These are phyloP conservation scores for Achroia grisella DNA, from an alignment of 1,140 invertebrate genomes.

Conservation along the genomic window DNA sequence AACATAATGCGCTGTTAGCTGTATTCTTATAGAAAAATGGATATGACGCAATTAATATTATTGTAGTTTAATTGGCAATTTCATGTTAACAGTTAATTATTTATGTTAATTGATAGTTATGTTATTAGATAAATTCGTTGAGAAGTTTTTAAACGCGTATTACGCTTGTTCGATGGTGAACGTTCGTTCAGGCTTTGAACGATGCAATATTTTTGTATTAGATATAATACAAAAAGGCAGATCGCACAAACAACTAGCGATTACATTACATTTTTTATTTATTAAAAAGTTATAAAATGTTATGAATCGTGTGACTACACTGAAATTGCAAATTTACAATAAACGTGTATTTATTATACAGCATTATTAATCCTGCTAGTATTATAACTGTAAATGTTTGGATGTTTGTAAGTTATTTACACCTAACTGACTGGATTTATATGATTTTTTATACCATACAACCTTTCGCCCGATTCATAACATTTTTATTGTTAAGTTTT, in stretches of 20 bases:
- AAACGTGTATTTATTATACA: constrained; percentile 1
- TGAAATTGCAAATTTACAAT: constrained; percentile 2
- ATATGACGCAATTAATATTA: constrained; percentile 35
- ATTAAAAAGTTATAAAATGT: constrained; percentile 27
- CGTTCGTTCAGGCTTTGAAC: too few relatives aligned
- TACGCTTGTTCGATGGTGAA: neutral
- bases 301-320: constrained; percentile 16
- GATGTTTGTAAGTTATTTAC: too few relatives aligned
- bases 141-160: neutral
- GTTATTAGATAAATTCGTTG: constrained; percentile 54
- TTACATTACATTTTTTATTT: constrained; percentile 72
- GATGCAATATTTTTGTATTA: too few relatives aligned
- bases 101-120: constrained; percentile 35
- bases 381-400: too few relatives aligned
- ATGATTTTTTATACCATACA: too few relatives aligned
- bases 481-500: constrained; percentile 62
- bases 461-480: constrained; percentile 8
- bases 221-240: too few relatives aligned
- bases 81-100: constrained; percentile 34
- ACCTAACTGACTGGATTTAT: too few relatives aligned
- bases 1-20: constrained; percentile 53
- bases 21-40: constrained; percentile 37
- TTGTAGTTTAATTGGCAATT: constrained; percentile 61
- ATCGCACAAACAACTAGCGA: constrained; percentile 41
- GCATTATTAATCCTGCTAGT: constrained; percentile 5